Conservation (phyloP, 2,888 invertebrate species). For the Petrophora chlorosata region DNA sequence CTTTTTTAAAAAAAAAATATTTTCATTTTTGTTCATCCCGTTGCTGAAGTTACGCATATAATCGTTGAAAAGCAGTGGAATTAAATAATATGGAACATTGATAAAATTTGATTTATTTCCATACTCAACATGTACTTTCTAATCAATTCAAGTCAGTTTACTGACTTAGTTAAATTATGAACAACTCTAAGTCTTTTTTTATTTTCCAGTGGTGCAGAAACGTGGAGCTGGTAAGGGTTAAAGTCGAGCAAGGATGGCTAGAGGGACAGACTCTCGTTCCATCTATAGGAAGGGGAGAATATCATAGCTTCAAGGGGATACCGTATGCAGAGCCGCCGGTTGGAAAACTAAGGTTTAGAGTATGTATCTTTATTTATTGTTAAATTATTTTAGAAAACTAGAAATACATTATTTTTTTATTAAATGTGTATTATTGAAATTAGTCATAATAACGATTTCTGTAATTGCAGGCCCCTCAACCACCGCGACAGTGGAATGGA, state of each 20-base stretch:
- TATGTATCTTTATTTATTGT: slow-evolving; percentile 30
- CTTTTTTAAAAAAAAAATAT: too few species aligned
- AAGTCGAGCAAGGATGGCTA: slow-evolving; percentile 45
- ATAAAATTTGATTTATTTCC: too few species aligned
- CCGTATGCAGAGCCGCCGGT: slow-evolving; percentile 76
- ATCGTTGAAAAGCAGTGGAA: too few species aligned
- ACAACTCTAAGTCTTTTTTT: too few species aligned
- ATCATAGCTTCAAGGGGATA: slow-evolving; percentile 63
- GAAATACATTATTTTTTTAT: too few species aligned
- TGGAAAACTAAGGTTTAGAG: slow-evolving; percentile 72
- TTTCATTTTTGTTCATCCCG: too few species aligned
- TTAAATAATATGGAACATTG: too few species aligned
- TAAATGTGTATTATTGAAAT: not conserved
- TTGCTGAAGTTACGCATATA: too few species aligned
- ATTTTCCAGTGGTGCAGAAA: not conserved
- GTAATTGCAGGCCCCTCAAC: slow-evolving; percentile 34
- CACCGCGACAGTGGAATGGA: slow-evolving; percentile 37
- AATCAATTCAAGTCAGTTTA: too few species aligned
- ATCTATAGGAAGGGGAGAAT: slow-evolving; percentile 39
- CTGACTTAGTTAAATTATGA: too few species aligned
- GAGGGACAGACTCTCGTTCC: slow-evolving; percentile 39
- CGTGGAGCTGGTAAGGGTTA: slow-evolving; percentile 22
- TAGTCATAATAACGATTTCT: too few species aligned
- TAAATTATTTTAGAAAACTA: not conserved
- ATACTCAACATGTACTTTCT: too few species aligned